A percentile compares a stretch with the other conserved stretches of the same genome.
These are phyloP conservation scores for Clistopyga incitator DNA, from an alignment of 2,888 invertebrate genomes.

Conservation along the genomic window DNA sequence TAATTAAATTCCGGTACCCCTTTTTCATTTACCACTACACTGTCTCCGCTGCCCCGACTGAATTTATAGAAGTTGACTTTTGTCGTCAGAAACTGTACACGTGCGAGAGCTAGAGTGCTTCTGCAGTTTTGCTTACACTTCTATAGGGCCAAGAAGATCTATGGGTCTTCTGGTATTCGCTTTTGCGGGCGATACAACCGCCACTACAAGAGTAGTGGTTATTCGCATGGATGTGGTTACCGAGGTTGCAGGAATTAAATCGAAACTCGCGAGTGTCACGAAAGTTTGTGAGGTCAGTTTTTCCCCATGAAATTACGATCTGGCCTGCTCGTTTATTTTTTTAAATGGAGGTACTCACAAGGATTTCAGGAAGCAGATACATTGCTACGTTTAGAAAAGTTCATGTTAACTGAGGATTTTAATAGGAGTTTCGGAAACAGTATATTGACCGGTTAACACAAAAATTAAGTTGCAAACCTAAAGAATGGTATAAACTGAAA, in stretches of 20 bases:
- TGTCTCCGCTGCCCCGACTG: not conserved
- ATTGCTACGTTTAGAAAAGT: too few relatives aligned
- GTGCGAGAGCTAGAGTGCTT: not conserved
- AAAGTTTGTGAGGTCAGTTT: not conserved
- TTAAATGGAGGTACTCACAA: too few relatives aligned
- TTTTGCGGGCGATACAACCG: not conserved
- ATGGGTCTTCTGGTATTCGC: constrained; percentile 26
- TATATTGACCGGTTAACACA: too few relatives aligned
- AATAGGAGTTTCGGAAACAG: too few relatives aligned
- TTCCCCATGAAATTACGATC: not conserved
- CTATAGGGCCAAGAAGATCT: constrained; percentile 13
- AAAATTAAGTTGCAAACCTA: too few relatives aligned
- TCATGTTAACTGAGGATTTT: too few relatives aligned
- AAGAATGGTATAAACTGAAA: too few relatives aligned
- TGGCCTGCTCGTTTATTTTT: too few relatives aligned
- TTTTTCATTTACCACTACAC: constrained; percentile 6
- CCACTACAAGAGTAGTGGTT: not conserved
- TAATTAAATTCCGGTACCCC: constrained; percentile 58
- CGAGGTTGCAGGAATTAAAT: constrained; percentile 30
- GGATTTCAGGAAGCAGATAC: too few relatives aligned
- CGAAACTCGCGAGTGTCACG: not conserved
- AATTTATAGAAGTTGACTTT: constrained; percentile 12
- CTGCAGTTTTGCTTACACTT: not conserved
- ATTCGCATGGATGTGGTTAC: not conserved
- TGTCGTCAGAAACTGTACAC: not conserved